Evolutionary conservation across 2,888 invertebrate species (phyloP), one percentile per base, ranked within the genome.

Genomic region (Drosophila testacea): DNA sequence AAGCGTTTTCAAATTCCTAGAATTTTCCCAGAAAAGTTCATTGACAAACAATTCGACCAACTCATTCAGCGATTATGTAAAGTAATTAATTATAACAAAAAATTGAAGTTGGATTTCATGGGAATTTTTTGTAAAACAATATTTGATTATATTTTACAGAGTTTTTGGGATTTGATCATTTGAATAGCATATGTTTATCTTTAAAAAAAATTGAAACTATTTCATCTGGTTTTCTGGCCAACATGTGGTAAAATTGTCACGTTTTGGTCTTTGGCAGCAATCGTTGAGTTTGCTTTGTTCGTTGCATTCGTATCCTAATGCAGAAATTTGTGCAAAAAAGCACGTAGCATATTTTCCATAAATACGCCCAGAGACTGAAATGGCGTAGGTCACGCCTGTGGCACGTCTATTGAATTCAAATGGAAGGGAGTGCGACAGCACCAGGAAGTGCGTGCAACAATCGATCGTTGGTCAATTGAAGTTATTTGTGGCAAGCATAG

Each of bases 361-460:
- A 86, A 84, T 71, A 75, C 39, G 22, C 52, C 11, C 3, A 36
- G 55, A 48, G 42, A 50, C 57, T 57, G 55, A 52, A 55, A 64
- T 65, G 67, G 64, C 55, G 52, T 69, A 69, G 68, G 69, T 69
- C 70, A 68, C 69, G 79, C 63, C 60, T 73, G 22, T 27, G n/a
- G 54, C 57, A 59, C 75, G 70, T 73, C 81, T 73, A 83, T 73
- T 83, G 84, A 71, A 88, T 88, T 88, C 85, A 85, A 85, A 87
- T 85, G 64, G 41, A n/a, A 2, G 48, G n/a, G 16, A 30, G 42
- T 56, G 61, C 38, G 34, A 47, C 32, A 60, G 64, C 80, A 88
- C 84, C 84, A 88, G 84, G 88, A 85, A 85, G 88, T 85, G 86
- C 83, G 83, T 85, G 88, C 79, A 75, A 30, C 64, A 52, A 64